These are phyloP conservation scores for Mya arenaria DNA, from an alignment of 1,140 invertebrate genomes.

Conservation along the genomic window DNA sequence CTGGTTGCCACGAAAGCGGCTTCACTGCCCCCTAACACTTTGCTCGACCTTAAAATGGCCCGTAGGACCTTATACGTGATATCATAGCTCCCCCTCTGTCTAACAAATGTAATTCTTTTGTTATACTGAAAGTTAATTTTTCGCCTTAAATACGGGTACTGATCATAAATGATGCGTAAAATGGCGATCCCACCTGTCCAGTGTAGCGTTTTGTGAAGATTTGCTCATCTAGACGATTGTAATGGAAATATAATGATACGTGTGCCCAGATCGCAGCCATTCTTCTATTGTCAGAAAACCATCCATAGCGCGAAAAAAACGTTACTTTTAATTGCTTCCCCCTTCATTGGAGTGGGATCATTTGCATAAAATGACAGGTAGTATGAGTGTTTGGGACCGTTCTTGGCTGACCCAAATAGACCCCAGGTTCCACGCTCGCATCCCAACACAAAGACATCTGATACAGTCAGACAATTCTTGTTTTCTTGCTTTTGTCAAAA, in stretches of 20 bases:
- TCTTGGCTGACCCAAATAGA: too few relatives aligned
- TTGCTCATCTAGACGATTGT: neutral
- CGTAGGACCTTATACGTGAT: too few relatives aligned
- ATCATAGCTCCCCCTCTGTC: too few relatives aligned
- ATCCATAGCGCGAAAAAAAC: neutral
- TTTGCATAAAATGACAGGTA: neutral
- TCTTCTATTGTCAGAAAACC: neutral
- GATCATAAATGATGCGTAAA: neutral
- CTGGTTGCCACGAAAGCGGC: too few relatives aligned
- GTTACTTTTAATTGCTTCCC: neutral
- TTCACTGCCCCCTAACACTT: too few relatives aligned
- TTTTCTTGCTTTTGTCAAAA: too few relatives aligned
- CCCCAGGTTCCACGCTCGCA: too few relatives aligned
- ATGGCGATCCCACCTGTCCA: neutral
- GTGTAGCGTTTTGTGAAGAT: neutral
- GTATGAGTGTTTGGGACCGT: too few relatives aligned
- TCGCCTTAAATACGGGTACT: neutral
- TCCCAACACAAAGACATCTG: too few relatives aligned
- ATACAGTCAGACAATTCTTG: too few relatives aligned
- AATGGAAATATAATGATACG: neutral
- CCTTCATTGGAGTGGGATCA: neutral
- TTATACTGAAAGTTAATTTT: slow-evolving; percentile 2
- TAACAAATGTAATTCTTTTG: neutral
- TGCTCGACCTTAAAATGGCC: too few relatives aligned
- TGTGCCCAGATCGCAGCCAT: neutral